Evolutionary conservation across 2,888 invertebrate genomes (phyloP), one percentile per base, ranked within the genome.

Genomic region (Ormyrus thymus): DNA sequence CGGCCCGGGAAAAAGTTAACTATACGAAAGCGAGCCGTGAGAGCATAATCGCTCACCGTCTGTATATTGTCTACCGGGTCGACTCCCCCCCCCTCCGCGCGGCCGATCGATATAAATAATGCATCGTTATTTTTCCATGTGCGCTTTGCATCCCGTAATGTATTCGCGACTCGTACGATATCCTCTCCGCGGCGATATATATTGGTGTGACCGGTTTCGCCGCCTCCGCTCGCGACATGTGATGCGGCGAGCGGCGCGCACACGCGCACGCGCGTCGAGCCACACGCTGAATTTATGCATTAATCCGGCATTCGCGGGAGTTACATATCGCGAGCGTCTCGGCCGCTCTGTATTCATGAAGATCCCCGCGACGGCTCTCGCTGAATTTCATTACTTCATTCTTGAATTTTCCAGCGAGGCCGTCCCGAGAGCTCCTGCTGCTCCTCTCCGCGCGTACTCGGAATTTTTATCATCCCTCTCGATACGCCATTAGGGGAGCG

Each of bases 41-140:
- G 29, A 29, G 29, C 29, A 29, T 29, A 29, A 29, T 84, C 82
- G 82, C 81, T 29, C 82, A 58, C 11, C 79, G 86, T 86, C 85
- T 87, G 85, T 83, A 83, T 83, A 85, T 86, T 85, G 86, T 87
- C 87, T 87, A 84, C 84, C 77, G 81, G 81, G 76, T 73, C 43
- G 84, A 81, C 64, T n/a, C n/a, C 9, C 70, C 50, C 70, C 11
- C 58, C 48, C 15, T 50, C 58, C 50, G 48, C 29, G 10, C 13
- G 11, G 10, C 10, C 65, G 59, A 75, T 79, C 73, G 73, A 55
- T 53, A 86, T 87, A 85, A 86, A 87, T 87, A 87, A 87, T 87
- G 85, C 83, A 87, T 86, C 81, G 82, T 85, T 84, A 83, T 84
- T 84, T 84, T 82, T 83, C 82, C 82, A 83, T 83, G 83, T 81